Evolutionary conservation across 2,113 vertebrate species (phyloP).

Genomic region (Myrmecophaga tridactyla): DNA sequence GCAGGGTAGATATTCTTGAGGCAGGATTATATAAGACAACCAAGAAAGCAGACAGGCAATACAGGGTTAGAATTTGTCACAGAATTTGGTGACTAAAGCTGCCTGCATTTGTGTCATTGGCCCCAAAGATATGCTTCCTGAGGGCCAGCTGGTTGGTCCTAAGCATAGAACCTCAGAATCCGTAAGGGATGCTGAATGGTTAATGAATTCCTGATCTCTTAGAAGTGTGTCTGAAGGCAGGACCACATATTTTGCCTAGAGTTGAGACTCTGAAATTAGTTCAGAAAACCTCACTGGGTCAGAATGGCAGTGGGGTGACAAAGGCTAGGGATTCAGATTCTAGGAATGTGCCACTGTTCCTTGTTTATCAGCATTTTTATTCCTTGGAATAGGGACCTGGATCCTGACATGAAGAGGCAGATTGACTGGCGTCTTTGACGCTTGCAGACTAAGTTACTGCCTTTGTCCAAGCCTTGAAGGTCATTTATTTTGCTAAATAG

Average conservation of each 20-base stretch:
- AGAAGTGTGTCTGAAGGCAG: not conserved
- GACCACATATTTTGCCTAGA: not conserved
- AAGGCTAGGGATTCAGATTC: not conserved
- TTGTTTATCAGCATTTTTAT: not conserved
- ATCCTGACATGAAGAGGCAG: not conserved
- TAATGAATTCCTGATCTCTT: not conserved
- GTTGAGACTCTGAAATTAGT: not conserved
- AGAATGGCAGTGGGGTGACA: not conserved
- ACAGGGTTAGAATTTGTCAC: not conserved
- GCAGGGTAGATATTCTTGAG: not conserved
- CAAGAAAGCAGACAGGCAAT: not conserved
- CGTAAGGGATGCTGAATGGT: not conserved
- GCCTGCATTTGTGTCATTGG: not conserved
- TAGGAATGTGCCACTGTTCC: not conserved
- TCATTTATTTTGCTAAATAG: constrained; percentile 18
- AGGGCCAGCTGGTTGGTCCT: not conserved
- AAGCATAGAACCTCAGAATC: not conserved
- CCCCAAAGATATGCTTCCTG: not conserved
- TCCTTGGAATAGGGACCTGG: constrained; percentile 10
- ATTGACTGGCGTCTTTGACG: not conserved
- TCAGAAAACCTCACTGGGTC: not conserved
- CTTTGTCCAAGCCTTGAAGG: not conserved
- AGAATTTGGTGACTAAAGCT: not conserved
- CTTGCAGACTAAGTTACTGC: not conserved
- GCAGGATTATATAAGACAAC: not conserved